phyloP scores from a whole-genome alignment of 2,888 invertebrate species.

The Gisinianus flammeolus region DNA sequence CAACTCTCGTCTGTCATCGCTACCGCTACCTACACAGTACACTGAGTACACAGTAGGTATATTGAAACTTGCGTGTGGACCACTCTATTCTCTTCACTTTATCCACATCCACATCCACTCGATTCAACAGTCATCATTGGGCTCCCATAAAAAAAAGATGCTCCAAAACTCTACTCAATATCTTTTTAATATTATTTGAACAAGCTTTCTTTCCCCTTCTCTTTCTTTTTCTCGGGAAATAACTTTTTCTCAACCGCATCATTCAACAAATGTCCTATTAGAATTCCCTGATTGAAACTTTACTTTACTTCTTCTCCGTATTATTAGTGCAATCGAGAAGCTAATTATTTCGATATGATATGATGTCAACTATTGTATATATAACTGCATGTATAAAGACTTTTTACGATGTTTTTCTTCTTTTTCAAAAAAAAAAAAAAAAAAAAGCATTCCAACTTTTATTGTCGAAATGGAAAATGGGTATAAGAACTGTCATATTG shows the following conservation, averaged over 20 bases:
- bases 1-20: background rate
- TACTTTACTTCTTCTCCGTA: background rate
- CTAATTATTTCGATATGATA: background rate
- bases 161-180: background rate
- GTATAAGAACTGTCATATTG: no score
- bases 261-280: no score
- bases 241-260: no score
- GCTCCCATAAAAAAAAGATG: no score
- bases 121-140: no score
- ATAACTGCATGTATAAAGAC: no score
- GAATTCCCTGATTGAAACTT: no score
- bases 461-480: background rate
- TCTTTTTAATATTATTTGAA: background rate
- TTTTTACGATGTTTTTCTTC: constrained; percentile 2
- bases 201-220: background rate
- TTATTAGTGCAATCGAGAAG: background rate
- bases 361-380: no score
- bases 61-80: background rate
- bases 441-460: background rate
- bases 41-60: background rate
- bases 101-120: background rate
- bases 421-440: background rate
- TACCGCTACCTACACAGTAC: background rate
- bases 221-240: no score
- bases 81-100: constrained; percentile 2